Evolutionary conservation across 2,797 vertebrate species (phyloP).

Genomic region (Sebastes itinus): DNA sequence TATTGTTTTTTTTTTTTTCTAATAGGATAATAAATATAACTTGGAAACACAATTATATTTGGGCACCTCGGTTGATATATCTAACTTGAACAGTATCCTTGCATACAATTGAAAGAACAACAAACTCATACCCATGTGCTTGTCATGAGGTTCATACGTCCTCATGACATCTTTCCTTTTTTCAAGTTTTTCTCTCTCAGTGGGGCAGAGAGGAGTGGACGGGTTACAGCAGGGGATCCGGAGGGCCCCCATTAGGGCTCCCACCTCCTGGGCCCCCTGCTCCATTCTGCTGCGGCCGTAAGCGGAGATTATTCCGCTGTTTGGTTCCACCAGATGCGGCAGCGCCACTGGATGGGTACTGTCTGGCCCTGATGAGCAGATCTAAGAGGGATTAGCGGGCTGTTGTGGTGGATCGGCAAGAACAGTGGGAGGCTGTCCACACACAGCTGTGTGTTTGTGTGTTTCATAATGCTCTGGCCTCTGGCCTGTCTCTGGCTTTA

Average conservation of each 20-base stretch:
- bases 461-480: conserved; percentile 77
- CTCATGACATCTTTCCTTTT: not conserved
- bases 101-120: not conserved
- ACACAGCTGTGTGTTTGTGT: conserved; percentile 81
- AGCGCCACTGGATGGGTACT: conserved; percentile 64
- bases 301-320: conserved; percentile 74
- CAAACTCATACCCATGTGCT: not conserved
- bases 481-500: conserved; percentile 60
- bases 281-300: conserved; percentile 53
- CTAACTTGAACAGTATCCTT: not conserved
- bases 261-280: conserved; percentile 47
- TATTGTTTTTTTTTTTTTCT: not conserved
- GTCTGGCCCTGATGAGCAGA: conserved; percentile 73
- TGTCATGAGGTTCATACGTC: not conserved
- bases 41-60: not conserved
- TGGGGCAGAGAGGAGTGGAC: not conserved
- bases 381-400: conserved; percentile 78
- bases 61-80: not conserved
- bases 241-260: conserved; percentile 35
- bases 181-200: conserved; percentile 19
- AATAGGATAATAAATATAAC: not conserved
- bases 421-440: conserved; percentile 75
- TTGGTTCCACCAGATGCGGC: conserved; percentile 74
- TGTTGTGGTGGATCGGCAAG: conserved; percentile 70
- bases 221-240: conserved; percentile 5